These are phyloP conservation scores for Uropsilus gracilis DNA, from an alignment of 2,113 vertebrate genomes.

Conservation along the genomic window DNA sequence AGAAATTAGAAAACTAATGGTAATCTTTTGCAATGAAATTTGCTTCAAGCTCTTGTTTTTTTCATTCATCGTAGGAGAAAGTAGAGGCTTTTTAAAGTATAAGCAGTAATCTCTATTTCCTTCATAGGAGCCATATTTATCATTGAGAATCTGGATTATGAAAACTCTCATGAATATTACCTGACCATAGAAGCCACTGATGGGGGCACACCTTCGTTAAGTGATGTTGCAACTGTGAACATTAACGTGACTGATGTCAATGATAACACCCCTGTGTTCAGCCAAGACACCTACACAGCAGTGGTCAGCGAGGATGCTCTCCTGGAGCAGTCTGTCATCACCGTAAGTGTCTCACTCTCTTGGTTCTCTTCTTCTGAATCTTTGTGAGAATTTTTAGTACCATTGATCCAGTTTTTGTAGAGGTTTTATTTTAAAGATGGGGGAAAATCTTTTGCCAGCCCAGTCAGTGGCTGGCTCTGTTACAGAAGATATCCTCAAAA, in stretches of 20 bases:
- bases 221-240: conserved; percentile 95
- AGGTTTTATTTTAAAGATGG: conserved; percentile 26
- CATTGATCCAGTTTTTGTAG: neutral
- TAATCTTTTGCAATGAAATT: neutral
- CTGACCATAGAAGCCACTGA: conserved; percentile 96
- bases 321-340: conserved; percentile 91
- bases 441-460: neutral
- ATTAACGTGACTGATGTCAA: conserved; percentile 97
- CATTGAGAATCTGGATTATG: conserved; percentile 94
- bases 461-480: fast-evolving
- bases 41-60: neutral
- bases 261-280: conserved; percentile 94
- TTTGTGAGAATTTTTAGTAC: neutral
- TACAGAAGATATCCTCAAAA: conserved; percentile 60
- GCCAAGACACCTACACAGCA: conserved; percentile 92
- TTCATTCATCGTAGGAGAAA: neutral
- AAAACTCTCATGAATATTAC: conserved; percentile 95
- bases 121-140: conserved; percentile 92
- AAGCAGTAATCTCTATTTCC: neutral
- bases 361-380: neutral
- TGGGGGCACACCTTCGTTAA: conserved; percentile 93
- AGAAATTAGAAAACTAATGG: neutral
- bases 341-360: conserved; percentile 82
- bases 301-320: conserved; percentile 94
- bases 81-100: neutral